Percentiles rank a stretch among this genome's conserved stretches.
phyloP scores from a whole-genome alignment of 2,888 invertebrate species.

The Scaptomyza tumidula region DNA sequence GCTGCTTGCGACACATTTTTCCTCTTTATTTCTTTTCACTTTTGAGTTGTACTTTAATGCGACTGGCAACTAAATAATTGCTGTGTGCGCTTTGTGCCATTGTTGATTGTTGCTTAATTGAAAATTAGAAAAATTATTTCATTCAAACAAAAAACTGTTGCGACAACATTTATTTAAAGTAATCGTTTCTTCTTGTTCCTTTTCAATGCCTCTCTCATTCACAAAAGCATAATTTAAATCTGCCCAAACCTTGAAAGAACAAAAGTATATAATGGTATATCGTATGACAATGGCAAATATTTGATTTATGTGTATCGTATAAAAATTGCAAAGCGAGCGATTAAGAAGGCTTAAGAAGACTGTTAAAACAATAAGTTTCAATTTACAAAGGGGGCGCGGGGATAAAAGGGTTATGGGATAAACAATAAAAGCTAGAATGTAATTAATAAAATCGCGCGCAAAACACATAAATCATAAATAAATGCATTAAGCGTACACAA shows the following conservation, averaged over 20 bases:
- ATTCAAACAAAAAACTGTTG: not conserved
- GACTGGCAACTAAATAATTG: conserved; percentile 55
- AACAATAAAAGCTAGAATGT: not conserved
- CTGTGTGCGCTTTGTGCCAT: conserved; percentile 21
- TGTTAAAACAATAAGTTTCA: conserved; percentile 9
- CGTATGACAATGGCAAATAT: not conserved
- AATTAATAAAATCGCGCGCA: not conserved
- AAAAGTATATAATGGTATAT: too few relatives aligned
- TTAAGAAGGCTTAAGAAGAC: not conserved
- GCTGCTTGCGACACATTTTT: conserved; percentile 22
- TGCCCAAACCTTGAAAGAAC: too few relatives aligned
- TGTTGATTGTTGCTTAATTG: conserved; percentile 76
- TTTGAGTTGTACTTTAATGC: not conserved
- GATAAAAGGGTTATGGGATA: not conserved
- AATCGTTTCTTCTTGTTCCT: too few relatives aligned
- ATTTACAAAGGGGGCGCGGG: not conserved
- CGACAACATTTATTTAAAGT: conserved; percentile 3
- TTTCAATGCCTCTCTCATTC: too few relatives aligned
- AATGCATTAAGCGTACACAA: conserved; percentile 47
- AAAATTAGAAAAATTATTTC: conserved; percentile 69
- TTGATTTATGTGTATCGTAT: conserved; percentile 22
- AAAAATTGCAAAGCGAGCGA: conserved; percentile 4
- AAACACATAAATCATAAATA: conserved; percentile 59
- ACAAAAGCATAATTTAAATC: too few relatives aligned
- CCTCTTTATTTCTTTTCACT: not conserved